Evolutionary conservation across 1,140 invertebrate genomes (phyloP), one percentile per base, ranked within the genome.

Genomic region (Pachypeltis micranthus): DNA sequence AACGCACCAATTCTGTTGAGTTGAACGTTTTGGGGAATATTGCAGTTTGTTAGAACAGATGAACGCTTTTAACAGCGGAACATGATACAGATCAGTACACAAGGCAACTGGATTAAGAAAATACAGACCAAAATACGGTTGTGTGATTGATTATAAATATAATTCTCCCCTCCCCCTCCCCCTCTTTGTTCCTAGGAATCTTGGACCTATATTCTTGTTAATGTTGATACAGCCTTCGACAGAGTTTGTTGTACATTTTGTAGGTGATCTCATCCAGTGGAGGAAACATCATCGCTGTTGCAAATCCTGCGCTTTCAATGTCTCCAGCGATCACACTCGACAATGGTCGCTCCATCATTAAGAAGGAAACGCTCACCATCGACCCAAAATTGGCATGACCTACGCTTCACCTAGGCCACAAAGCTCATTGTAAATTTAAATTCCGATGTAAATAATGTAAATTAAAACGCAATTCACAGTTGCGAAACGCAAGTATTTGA

Each of bases 251-350:
- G 7, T 39, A 39, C 31, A 16, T 59, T 61, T 66, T 72, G 14
- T 75, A 90, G 79, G 85, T 91, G 59, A 87, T 91, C 66, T 85
- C 89, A 0, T 86, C 88, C 0, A 83, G 87, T 24, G 88, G 87
- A 1, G 86, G 87, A 70, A 88, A 89, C 73, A 91, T 91, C 67
- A 91, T 91, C 69, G 89, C 89, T 0, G 88, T 91, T 1, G 86
- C 88, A 7, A 91, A 91, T 79, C 89, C 89, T 16, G 89, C 88
- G 1, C 75, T 91, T 64, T 80, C 80, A 0, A 75, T 83, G 70
- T 79, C 78, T 25, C 67, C 76, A 7, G 76, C 77, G 57, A 59
- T 59, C 26, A 29, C 57, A 3, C 24, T 59, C 26, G 57, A 59
- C 16, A 51, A 51, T 21, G 57, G 57, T 4, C 26, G 57, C n/a